These are phyloP conservation scores for Volucella bombylans DNA, from an alignment of 2,888 invertebrate genomes.

Conservation along the genomic window DNA sequence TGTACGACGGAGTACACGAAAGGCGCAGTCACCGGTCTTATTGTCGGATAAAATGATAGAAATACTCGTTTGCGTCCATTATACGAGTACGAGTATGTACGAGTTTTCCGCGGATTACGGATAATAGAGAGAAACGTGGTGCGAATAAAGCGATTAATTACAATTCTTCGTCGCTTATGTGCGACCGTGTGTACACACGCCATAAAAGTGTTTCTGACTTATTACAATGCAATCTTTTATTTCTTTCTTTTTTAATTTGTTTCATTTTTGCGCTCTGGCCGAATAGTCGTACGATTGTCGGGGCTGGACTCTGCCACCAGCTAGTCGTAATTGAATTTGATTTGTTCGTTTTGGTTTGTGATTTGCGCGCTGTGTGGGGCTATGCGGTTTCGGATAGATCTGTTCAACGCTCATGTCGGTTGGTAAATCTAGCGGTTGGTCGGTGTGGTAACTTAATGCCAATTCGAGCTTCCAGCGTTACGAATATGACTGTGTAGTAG, in stretches of 20 bases:
- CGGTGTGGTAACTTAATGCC: constrained; percentile 30
- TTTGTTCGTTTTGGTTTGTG: constrained; percentile 43
- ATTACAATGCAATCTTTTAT: not conserved
- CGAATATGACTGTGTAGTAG: constrained; percentile 7
- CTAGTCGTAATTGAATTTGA: constrained; percentile 55
- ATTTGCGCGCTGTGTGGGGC: constrained; percentile 20
- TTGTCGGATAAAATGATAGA: too few relatives aligned
- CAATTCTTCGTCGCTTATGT: constrained; percentile 37
- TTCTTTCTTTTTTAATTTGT: constrained; percentile 4
- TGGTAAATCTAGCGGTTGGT: not conserved
- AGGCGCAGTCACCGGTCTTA: too few relatives aligned
- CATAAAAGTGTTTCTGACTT: constrained; percentile 31
- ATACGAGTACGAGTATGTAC: not conserved
- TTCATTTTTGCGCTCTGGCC: not conserved
- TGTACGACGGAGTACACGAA: too few relatives aligned
- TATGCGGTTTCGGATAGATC: not conserved
- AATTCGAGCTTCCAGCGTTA: constrained; percentile 41
- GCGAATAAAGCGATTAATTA: constrained; percentile 65
- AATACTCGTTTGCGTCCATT: too few relatives aligned
- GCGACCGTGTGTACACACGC: not conserved
- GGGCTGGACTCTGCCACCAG: not conserved
- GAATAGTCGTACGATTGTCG: not conserved
- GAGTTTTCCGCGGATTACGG: constrained; percentile 33
- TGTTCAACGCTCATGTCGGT: not conserved
- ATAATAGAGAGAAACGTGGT: constrained; percentile 50